Evolutionary conservation across 1,140 invertebrate species (phyloP).

Genomic region (Melanaphis sacchari): DNA sequence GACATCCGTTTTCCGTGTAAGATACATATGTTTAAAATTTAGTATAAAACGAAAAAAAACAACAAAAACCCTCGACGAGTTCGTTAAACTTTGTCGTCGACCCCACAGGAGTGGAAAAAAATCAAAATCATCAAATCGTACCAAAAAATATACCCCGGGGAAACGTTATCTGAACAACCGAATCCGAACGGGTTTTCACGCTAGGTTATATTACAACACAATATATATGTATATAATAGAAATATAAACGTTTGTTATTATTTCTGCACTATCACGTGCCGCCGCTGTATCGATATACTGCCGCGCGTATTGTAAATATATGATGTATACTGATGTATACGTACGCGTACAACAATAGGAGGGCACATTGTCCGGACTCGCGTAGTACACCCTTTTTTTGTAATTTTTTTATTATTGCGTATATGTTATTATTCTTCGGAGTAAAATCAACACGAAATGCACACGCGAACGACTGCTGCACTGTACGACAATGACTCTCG

Average conservation of each 20-base stretch:
- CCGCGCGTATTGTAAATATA: background rate
- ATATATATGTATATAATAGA: constrained; percentile 23
- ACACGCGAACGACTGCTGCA: background rate
- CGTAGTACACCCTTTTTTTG: constrained; percentile 44
- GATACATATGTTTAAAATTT: background rate
- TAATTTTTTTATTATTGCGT: background rate
- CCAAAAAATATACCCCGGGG: constrained; percentile 53
- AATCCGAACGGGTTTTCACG: constrained; percentile 13
- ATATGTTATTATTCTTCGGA: background rate
- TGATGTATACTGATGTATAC: background rate
- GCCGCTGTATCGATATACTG: background rate
- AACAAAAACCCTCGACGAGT: background rate
- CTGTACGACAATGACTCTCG: constrained; percentile 41
- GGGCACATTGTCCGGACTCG: constrained; percentile 38
- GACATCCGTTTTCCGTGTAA: constrained; percentile 28
- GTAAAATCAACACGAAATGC: constrained; percentile 17
- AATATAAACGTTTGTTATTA: constrained; percentile 55
- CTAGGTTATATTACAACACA: background rate
- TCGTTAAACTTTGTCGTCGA: constrained; percentile 30
- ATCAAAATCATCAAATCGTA: background rate
- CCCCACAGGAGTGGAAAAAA: background rate
- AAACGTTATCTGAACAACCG: constrained; percentile 44
- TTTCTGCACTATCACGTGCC: constrained; percentile 55
- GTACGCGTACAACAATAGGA: constrained; percentile 37
- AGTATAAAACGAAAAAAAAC: background rate